phyloP scores from a whole-genome alignment of 2,113 vertebrate species.

The Jaculus jaculus region DNA sequence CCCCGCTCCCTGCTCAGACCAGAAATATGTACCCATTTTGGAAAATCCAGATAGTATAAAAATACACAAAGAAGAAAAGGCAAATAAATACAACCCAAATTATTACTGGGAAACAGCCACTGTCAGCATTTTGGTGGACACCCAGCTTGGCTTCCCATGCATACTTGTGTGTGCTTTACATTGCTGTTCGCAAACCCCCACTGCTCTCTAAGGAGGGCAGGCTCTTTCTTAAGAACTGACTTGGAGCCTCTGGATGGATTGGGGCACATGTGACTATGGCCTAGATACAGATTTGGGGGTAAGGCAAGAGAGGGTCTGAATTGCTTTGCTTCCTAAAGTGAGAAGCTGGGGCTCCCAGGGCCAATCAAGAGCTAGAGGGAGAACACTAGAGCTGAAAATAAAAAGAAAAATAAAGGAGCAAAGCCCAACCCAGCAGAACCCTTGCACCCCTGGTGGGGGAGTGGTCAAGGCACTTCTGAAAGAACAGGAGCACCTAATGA shows the following conservation, averaged over 20 bases:
- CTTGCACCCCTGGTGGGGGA: neutral
- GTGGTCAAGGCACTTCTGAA: neutral
- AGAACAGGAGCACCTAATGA: neutral
- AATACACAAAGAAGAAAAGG: slow-evolving; percentile 14
- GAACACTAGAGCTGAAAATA: slow-evolving; percentile 45
- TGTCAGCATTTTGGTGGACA: neutral
- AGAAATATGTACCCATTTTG: neutral
- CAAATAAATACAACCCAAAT: neutral
- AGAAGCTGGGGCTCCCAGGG: neutral
- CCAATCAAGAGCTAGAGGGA: slow-evolving; percentile 1
- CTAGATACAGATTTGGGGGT: slow-evolving; percentile 7
- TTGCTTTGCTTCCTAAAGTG: slow-evolving; percentile 35
- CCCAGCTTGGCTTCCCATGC: neutral
- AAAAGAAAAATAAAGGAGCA: slow-evolving; percentile 46
- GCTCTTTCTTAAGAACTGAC: neutral
- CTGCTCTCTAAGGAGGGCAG: neutral
- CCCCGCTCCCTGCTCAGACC: neutral
- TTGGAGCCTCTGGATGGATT: neutral
- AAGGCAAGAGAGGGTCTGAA: neutral
- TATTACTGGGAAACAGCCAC: neutral
- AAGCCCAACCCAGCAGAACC: slow-evolving; percentile 1
- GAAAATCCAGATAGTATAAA: slow-evolving; percentile 7
- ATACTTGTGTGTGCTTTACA: neutral
- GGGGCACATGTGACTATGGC: neutral
- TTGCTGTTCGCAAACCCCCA: neutral